Percentiles rank a stretch among this genome's conserved stretches.
phyloP scores from a whole-genome alignment of 2,797 vertebrate genomes.

The Sebastes hopkinsi region DNA sequence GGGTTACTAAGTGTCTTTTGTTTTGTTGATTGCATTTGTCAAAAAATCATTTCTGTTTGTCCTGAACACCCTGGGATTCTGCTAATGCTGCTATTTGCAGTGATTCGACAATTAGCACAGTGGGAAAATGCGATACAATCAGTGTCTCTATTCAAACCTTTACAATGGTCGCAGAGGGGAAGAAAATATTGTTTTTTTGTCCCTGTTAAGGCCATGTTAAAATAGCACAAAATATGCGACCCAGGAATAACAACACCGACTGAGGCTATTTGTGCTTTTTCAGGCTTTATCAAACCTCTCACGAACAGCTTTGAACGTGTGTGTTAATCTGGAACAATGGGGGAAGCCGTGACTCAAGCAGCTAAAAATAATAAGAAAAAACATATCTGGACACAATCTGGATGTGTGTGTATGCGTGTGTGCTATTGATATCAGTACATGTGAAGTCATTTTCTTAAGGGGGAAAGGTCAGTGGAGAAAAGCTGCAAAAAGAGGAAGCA shows the following conservation, averaged over 20 bases:
- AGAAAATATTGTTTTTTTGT: constrained; percentile 44
- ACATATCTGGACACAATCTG: constrained; percentile 14
- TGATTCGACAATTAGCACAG: constrained; percentile 22
- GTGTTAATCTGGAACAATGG: constrained; percentile 61
- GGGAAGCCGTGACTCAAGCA: constrained; percentile 39
- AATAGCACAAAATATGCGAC: constrained; percentile 31
- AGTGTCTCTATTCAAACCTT: constrained; percentile 16
- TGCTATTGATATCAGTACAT: constrained; percentile 30
- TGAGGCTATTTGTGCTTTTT: constrained; percentile 18
- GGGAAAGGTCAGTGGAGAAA: constrained; percentile 53
- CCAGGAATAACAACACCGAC: constrained; percentile 7
- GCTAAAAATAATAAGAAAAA: constrained; percentile 62
- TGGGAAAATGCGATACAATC: constrained; percentile 31
- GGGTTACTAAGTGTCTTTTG: background rate
- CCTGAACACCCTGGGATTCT: background rate
- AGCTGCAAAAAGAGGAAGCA: constrained; percentile 60
- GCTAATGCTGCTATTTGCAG: background rate
- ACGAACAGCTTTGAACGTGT: constrained; percentile 21
- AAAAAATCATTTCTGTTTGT: background rate
- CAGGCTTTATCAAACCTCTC: constrained; percentile 27
- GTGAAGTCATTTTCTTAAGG: constrained; percentile 40
- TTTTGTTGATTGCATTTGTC: constrained; percentile 18
- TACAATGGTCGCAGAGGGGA: constrained; percentile 15
- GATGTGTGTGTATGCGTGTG: constrained; percentile 7
- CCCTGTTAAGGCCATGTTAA: constrained; percentile 28